Evolutionary conservation across 35 echinoderm and acorn worm genomes (phyloP).

Genomic region (Amphiura filiformis): DNA sequence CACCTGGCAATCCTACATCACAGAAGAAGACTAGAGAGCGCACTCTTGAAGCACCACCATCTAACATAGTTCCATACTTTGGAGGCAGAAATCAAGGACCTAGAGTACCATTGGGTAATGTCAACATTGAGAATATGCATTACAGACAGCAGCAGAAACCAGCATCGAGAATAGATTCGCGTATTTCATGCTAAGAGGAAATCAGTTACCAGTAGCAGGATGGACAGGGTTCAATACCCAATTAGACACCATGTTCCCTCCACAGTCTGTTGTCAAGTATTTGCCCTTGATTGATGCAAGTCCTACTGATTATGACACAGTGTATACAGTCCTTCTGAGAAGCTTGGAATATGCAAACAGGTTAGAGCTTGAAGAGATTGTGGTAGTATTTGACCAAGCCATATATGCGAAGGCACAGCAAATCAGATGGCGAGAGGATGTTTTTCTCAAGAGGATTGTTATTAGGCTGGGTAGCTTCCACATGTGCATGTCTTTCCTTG

Average conservation of each 20-base stretch:
- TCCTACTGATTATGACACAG: conserved; percentile 34
- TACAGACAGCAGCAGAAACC: background rate
- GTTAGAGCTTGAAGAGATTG: conserved; percentile 21
- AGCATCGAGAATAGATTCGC: background rate
- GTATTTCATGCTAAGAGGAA: conserved; percentile 30
- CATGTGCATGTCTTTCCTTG: conserved; percentile 50
- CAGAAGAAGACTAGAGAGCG: background rate
- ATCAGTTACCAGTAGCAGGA: background rate
- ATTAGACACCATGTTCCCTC: conserved; percentile 22
- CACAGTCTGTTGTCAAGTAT: conserved; percentile 27
- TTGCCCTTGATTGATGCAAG: conserved; percentile 48
- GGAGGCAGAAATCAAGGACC: background rate
- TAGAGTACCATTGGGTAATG: too few relatives aligned
- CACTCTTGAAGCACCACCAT: background rate
- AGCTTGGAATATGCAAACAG: conserved; percentile 23
- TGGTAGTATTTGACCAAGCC: conserved; percentile 59
- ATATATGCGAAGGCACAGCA: conserved; percentile 61
- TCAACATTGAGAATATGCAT: too few relatives aligned
- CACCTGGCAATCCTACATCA: background rate
- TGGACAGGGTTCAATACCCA: conserved; percentile 55
- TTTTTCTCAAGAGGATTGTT: conserved; percentile 25
- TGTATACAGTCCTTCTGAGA: conserved; percentile 34
- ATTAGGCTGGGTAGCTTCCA: conserved; percentile 68
- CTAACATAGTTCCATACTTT: background rate
- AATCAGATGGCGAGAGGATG: conserved; percentile 40